Evolutionary conservation across 2,888 invertebrate species (phyloP).

Genomic region (Hydrotaea diabolus): DNA sequence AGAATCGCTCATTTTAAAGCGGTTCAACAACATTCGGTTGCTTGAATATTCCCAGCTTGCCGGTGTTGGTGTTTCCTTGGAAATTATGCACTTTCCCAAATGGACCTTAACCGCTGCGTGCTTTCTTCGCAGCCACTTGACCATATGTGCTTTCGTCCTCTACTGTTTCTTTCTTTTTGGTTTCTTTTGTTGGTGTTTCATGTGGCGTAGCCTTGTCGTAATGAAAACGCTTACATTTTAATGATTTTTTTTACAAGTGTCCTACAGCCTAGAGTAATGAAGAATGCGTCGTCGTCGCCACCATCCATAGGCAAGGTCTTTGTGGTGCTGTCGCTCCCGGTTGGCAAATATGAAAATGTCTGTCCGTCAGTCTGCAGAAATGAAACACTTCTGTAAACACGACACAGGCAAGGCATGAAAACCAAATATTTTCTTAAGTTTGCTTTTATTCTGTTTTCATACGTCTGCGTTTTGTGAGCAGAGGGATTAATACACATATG

Average conservation of each 20-base stretch:
- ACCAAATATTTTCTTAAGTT: constrained; percentile 30
- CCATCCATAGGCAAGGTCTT: background rate
- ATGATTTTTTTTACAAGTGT: constrained; percentile 65
- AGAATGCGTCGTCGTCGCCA: background rate
- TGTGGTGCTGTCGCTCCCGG: background rate
- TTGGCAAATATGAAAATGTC: background rate
- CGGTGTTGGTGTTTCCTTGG: no score
- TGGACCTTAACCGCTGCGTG: constrained; percentile 24
- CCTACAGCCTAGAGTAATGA: constrained; percentile 15
- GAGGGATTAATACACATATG: constrained; percentile 29
- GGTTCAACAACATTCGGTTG: no score
- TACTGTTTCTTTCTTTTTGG: constrained; percentile 17
- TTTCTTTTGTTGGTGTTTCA: constrained; percentile 17
- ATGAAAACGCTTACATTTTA: constrained; percentile 37
- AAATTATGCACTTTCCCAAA: background rate
- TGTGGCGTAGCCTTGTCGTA: background rate
- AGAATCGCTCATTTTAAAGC: no score
- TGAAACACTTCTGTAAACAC: constrained; percentile 11
- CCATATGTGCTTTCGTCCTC: constrained; percentile 46
- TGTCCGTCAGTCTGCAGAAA: background rate
- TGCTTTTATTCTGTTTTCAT: background rate
- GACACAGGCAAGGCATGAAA: background rate
- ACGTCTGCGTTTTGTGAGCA: background rate
- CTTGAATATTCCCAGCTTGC: background rate
- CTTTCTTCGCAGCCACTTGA: constrained; percentile 55